Percentiles rank a stretch among this genome's conserved stretches.
Conservation (phyloP, 1,140 invertebrate genomes). For the Asbolus verrucosus region DNA sequence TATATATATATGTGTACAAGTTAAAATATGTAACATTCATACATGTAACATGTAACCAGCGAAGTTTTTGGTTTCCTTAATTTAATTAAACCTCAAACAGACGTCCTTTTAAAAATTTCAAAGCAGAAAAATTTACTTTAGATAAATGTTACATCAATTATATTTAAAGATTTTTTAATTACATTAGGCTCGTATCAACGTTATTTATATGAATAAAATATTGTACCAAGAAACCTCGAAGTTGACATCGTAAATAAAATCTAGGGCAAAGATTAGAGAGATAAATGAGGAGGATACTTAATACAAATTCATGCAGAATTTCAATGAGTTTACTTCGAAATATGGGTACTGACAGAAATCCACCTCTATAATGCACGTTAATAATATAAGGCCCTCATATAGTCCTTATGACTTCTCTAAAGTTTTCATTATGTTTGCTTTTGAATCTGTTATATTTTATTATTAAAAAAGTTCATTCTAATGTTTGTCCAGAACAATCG, state of each 20-base stretch:
- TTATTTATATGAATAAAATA: conserved; percentile 19
- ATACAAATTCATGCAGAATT: conserved; percentile 5
- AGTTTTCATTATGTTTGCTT: conserved; percentile 14
- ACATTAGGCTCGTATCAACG: conserved; percentile 12
- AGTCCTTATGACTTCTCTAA: conserved; percentile 1
- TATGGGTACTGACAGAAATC: conserved; percentile 9
- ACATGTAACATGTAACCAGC: too few species aligned
- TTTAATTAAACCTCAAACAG: conserved; percentile 18
- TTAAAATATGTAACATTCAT: too few species aligned
- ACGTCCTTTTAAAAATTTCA: neutral
- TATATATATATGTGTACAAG: neutral
- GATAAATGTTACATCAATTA: too few species aligned
- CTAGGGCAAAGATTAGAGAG: conserved; percentile 15
- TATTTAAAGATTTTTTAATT: conserved; percentile 15
- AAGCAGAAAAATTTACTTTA: conserved; percentile 19
- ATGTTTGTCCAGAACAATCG: neutral
- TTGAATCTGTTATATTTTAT: conserved; percentile 11
- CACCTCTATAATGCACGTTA: conserved; percentile 27
- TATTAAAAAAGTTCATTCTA: conserved; percentile 33
- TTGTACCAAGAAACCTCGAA: neutral
- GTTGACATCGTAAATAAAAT: neutral
- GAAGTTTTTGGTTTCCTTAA: conserved; percentile 12
- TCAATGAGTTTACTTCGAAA: conserved; percentile 6
- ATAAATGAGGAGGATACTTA: conserved; percentile 16
- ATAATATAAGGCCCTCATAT: conserved; percentile 20